Base-by-base conservation (phyloP, 2,888 invertebrate genomes). In the Hesperia comma region DNA sequence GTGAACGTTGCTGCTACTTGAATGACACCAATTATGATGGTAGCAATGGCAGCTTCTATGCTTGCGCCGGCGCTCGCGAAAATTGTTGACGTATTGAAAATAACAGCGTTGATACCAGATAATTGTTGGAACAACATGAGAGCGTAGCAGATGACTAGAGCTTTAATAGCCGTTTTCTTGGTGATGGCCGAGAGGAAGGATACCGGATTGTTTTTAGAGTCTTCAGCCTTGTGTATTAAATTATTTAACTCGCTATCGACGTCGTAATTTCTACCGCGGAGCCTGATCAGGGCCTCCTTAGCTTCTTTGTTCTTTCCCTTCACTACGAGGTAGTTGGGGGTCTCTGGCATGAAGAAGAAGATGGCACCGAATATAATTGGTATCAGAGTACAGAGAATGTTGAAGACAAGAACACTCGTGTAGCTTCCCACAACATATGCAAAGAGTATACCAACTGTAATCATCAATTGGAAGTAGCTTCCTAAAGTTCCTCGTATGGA, bases 71-170 rank as follows among this genome's bases (percentile, higher is more conserved):
- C 95, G 41, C 93, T 93, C 61, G 86, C 77, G 84, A 98, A 98
- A 69, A 98, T 98, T 2, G 92, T 83, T 0, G 94, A 94, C 0
- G 96, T 94, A 78, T 97, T 97, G 84, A 97, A 96, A 71, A 97
- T 96, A 6, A 97, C 95, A 0, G 96, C 96, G 77, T 97, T 97
- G 61, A 97, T 95, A 46, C 97, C 97, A 69, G 96, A 95, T 66
- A 98, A 90, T 83, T 98, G 98, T 81, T 98, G 98, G 88, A 98
- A 97, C 76, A 97, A 90, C 98, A 98, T 98, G 7, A 98, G 93
- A 3, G 95, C 95, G 79, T 96, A 95, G 71, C 95, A 95, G 68
- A 97, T 96, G 14, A 95, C 68, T 3, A 96, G 85, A 0, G 95
- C 96, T 79, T 94, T 95, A 21, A 94, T 82, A 0, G 96, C 94